Evolutionary conservation across 2,113 vertebrate species (phyloP), one percentile per base, ranked within the genome.

Genomic region (Jaculus jaculus): DNA sequence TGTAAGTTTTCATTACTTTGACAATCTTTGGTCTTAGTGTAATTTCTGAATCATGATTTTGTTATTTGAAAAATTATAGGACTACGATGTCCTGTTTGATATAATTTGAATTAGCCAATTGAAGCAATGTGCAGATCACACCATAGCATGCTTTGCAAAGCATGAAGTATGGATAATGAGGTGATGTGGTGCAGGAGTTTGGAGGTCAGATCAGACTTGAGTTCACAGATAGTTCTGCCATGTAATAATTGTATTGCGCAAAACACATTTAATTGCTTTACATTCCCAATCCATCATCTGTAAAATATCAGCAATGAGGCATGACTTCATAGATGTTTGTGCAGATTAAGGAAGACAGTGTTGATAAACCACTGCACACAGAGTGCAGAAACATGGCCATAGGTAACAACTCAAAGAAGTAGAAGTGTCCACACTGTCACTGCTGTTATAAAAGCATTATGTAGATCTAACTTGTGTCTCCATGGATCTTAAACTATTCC

Each of bases 131-230:
- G 80, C 93, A 39, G 74, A 85, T 95, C 90, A 91, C 18, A 71
- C 10, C 82, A 72, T 77, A 47, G 47, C 94, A 95, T 83, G 97
- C 94, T 96, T 96, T 95, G 83, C 82, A 96, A 88, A 97, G 97
- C 95, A 63, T 96, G 92, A 96, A 95, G 90, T 71, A 82, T 88
- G 71, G 82, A 95, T 95, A 96, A 96, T 96, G 96, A 96, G 92
- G 78, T 96, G 88, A 74, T 30, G 69, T 66, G 71, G n/a, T 63
- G 77, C 42, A 75, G 39, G 92, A 72, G 5, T 77, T 47, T 93
- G 78, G 95, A 97, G 94, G 95, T 96, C 95, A 96, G 69, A 93
- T 6, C 42, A 68, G 84, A 72, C 69, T 51, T 20, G 23, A 32
- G 69, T 87, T 96, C 94, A 83, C 42, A 68, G 88, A 87, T 26